These are phyloP conservation scores for Celastrina argiolus DNA, from an alignment of 2,888 invertebrate species.

Conservation along the genomic window DNA sequence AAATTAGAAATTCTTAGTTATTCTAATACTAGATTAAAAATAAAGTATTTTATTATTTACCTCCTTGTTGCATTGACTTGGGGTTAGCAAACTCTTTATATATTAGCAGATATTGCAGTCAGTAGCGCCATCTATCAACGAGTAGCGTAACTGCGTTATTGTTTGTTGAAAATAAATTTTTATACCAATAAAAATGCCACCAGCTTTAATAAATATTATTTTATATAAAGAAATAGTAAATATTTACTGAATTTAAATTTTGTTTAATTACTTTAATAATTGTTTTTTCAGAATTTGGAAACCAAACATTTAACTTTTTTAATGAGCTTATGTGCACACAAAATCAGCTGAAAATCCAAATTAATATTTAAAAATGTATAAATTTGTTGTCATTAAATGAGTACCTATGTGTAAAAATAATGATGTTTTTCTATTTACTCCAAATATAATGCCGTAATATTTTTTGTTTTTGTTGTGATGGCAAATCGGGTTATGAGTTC, in stretches of 20 bases:
- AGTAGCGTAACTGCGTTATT: slow-evolving; percentile 46
- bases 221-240: too few species aligned
- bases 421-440: background rate
- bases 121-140: slow-evolving; percentile 54
- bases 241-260: too few species aligned
- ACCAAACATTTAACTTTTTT: background rate
- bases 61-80: background rate
- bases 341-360: background rate
- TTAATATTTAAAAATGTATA: background rate
- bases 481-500: slow-evolving; percentile 23
- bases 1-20: too few species aligned
- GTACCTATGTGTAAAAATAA: background rate
- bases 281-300: too few species aligned
- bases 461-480: background rate
- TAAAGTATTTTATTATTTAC: background rate
- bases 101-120: background rate
- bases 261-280: too few species aligned
- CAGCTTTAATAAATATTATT: too few species aligned
- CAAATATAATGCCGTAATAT: background rate
- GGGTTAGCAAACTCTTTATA: background rate
- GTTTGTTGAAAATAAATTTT: background rate
- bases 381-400: background rate
- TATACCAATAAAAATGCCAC: too few species aligned
- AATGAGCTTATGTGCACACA: background rate
- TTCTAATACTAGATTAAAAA: background rate